Percentiles rank a stretch among this genome's conserved stretches.
Evolutionary conservation across 2,113 vertebrate genomes (phyloP).

Genomic region (Scalopus aquaticus): DNA sequence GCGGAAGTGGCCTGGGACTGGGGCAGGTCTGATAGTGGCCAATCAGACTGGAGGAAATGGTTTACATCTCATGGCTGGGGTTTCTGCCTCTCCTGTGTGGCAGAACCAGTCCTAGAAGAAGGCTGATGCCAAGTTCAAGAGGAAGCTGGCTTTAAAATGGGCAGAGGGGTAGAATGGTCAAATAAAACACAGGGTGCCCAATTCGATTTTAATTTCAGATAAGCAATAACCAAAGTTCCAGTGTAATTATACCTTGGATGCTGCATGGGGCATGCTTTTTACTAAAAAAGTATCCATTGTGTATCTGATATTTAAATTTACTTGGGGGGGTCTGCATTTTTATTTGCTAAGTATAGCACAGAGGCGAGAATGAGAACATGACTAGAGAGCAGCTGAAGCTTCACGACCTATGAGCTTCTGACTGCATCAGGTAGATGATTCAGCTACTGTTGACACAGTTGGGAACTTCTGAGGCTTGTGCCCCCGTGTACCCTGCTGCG

Average conservation of each 20-base stretch:
- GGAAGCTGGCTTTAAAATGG: background rate
- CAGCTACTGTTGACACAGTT: background rate
- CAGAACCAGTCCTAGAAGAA: background rate
- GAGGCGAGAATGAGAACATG: background rate
- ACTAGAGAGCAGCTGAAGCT: rapidly evolving
- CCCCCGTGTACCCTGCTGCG: background rate
- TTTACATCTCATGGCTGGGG: background rate
- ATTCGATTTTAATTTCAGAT: background rate
- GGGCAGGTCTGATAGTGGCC: background rate
- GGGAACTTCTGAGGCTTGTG: background rate
- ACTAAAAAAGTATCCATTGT: background rate
- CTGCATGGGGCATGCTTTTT: background rate
- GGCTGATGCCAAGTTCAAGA: background rate
- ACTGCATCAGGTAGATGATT: background rate
- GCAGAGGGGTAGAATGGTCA: background rate
- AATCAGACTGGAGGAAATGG: background rate
- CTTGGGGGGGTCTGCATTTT: background rate
- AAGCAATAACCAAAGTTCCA: background rate
- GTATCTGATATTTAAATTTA: background rate
- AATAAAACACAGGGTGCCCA: background rate
- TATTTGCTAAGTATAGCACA: background rate
- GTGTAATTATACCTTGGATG: background rate
- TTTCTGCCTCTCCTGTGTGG: background rate
- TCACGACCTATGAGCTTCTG: background rate
- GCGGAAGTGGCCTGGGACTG: background rate